Percentiles rank a stretch among this genome's conserved stretches.
phyloP scores from a whole-genome alignment of 2,888 invertebrate genomes.

The Melanargia galathea region DNA sequence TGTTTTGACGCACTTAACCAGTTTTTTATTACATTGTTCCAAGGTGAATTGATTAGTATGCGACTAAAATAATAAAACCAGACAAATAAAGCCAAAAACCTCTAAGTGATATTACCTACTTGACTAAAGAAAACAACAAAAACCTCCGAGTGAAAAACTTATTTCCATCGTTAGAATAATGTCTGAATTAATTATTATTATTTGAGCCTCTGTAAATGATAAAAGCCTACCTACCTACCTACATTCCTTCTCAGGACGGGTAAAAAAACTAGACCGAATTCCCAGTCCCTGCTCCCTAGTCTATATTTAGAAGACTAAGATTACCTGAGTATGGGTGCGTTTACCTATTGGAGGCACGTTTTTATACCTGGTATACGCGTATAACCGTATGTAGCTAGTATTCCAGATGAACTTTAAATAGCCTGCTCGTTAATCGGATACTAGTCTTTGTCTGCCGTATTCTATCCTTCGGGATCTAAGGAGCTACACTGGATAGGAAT shows the following conservation, averaged over 20 bases:
- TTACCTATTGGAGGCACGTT: conserved; percentile 51
- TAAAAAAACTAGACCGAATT: conserved; percentile 52
- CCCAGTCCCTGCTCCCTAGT: conserved; percentile 45
- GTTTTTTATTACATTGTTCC: not conserved
- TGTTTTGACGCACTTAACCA: not conserved
- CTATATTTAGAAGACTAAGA: conserved; percentile 51
- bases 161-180: conserved; percentile 20
- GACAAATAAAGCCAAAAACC: not conserved
- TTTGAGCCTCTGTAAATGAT: conserved; percentile 37
- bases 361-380: conserved; percentile 50
- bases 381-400: conserved; percentile 39
- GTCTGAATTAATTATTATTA: conserved; percentile 17
- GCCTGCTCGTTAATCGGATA: conserved; percentile 51
- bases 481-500: not conserved
- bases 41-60: not conserved
- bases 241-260: conserved; percentile 33
- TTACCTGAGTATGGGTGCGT: conserved; percentile 46
- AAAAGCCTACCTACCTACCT: conserved; percentile 25
- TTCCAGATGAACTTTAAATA: conserved; percentile 52
- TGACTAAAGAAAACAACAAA: not conserved
- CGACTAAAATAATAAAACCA: conserved; percentile 8
- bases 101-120: no score
- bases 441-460: conserved; percentile 47
- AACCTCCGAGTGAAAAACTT: not conserved
- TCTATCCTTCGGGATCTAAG: conserved; percentile 41